phyloP scores from a whole-genome alignment of 2,888 invertebrate species.

The Phaonia tiefii region DNA sequence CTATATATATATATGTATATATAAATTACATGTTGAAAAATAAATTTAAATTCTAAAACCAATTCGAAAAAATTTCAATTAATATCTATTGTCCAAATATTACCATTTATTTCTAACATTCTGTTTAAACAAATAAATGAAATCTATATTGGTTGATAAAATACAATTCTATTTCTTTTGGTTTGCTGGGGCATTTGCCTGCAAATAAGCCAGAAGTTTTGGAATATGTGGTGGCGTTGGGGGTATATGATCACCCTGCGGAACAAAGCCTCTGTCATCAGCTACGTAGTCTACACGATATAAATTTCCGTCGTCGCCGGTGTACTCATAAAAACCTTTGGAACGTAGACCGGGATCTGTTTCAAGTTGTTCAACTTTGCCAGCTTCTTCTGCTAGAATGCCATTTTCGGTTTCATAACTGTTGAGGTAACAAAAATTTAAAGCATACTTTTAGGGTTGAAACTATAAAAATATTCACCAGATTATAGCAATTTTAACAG shows the following conservation, averaged over 20 bases:
- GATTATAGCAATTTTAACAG: constrained; percentile 38
- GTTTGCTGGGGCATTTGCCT: constrained; percentile 75
- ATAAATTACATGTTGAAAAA: too few species aligned
- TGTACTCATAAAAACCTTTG: constrained; percentile 85
- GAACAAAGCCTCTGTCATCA: constrained; percentile 82
- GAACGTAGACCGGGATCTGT: constrained; percentile 83
- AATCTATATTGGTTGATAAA: too few species aligned
- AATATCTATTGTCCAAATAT: too few species aligned
- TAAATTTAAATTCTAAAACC: too few species aligned
- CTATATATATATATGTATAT: too few species aligned
- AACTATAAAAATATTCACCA: neutral
- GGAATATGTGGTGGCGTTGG: constrained; percentile 84
- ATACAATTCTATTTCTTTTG: constrained; percentile 54
- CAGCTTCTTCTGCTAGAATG: constrained; percentile 82
- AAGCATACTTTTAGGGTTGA: constrained; percentile 57
- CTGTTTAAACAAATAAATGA: too few species aligned
- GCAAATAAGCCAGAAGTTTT: constrained; percentile 84
- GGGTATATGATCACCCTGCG: constrained; percentile 78
- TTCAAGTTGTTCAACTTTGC: constrained; percentile 82
- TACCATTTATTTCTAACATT: too few species aligned
- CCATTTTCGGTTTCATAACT: constrained; percentile 83
- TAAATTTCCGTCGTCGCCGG: constrained; percentile 83
- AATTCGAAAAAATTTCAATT: too few species aligned
- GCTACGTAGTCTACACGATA: constrained; percentile 82
- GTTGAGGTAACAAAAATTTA: constrained; percentile 18